Conservation (phyloP, 2,888 invertebrate genomes). For the Lottia scabra region DNA sequence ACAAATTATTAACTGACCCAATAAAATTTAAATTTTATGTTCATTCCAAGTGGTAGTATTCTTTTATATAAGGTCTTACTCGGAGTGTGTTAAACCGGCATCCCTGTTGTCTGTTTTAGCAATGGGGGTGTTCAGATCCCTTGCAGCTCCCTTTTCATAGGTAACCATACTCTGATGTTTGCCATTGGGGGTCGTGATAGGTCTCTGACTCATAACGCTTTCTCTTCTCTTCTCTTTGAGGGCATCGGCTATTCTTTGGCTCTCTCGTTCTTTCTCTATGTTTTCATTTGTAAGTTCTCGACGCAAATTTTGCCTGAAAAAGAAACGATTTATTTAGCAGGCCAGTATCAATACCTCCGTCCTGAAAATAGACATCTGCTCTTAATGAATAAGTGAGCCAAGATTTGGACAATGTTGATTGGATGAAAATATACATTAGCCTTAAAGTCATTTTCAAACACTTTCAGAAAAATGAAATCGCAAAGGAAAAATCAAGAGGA, state of each 20-base stretch:
- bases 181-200: slow-evolving; percentile 27
- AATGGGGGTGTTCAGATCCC: slow-evolving; percentile 42
- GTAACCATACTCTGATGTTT: slow-evolving; percentile 61
- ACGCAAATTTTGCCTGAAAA: background rate
- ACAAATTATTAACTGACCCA: too few species aligned
- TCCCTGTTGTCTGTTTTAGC: slow-evolving; percentile 53
- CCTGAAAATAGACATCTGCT: too few species aligned
- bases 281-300: background rate
- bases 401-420: too few species aligned
- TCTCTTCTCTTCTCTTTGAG: slow-evolving; percentile 6
- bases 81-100: slow-evolving; percentile 53
- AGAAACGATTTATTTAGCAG: background rate
- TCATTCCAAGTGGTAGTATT: too few species aligned
- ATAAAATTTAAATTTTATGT: too few species aligned
- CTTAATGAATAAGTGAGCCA: too few species aligned
- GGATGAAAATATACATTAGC: too few species aligned
- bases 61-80: slow-evolving; percentile 46
- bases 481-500: too few species aligned
- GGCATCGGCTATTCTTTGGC: background rate
- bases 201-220: slow-evolving; percentile 7
- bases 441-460: background rate
- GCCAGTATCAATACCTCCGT: too few species aligned
- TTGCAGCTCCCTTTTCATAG: slow-evolving; percentile 56
- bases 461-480: background rate
- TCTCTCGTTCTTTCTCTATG: slow-evolving; percentile 6